Percentiles rank a stretch among this genome's conserved stretches.
Evolutionary conservation across 2,113 vertebrate genomes (phyloP).

Genomic region (Madoqua kirkii): DNA sequence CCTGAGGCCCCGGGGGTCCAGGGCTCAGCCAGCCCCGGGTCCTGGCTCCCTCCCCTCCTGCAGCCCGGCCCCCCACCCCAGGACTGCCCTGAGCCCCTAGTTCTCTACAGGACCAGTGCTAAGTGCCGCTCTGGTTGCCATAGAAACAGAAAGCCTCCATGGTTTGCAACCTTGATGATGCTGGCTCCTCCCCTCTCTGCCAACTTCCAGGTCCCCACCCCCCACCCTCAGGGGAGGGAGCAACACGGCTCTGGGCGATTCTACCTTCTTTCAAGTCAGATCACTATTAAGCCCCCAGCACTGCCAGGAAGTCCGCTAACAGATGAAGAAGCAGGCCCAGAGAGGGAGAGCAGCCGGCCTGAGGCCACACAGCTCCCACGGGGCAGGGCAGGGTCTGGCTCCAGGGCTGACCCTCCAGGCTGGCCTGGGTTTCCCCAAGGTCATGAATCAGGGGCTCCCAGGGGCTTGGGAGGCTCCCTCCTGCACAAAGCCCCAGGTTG

Average conservation of each 20-base stretch:
- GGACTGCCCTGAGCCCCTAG: not conserved
- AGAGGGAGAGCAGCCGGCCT: rapidly evolving
- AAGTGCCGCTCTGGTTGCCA: not conserved
- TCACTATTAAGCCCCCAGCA: rapidly evolving
- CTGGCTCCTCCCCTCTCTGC: not conserved
- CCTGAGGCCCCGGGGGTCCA: rapidly evolving
- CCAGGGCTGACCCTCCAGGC: not conserved
- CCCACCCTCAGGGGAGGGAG: not conserved
- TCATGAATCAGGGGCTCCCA: not conserved
- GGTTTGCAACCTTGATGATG: not conserved
- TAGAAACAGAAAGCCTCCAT: not conserved
- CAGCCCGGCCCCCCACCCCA: rapidly evolving
- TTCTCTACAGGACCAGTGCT: not conserved
- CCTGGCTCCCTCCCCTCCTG: not conserved
- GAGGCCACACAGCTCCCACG: not conserved
- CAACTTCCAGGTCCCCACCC: not conserved
- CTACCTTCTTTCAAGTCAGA: not conserved
- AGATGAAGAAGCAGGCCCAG: not conserved
- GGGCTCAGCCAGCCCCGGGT: too few species aligned
- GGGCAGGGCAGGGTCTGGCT: not conserved
- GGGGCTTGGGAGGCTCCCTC: not conserved
- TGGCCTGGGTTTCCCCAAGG: not conserved
- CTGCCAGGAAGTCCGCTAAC: not conserved
- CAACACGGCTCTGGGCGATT: rapidly evolving
- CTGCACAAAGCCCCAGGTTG: not conserved